Evolutionary conservation across 2,113 vertebrate species (phyloP), one percentile per base, ranked within the genome.

Genomic region (Phylloscopus trochilus): DNA sequence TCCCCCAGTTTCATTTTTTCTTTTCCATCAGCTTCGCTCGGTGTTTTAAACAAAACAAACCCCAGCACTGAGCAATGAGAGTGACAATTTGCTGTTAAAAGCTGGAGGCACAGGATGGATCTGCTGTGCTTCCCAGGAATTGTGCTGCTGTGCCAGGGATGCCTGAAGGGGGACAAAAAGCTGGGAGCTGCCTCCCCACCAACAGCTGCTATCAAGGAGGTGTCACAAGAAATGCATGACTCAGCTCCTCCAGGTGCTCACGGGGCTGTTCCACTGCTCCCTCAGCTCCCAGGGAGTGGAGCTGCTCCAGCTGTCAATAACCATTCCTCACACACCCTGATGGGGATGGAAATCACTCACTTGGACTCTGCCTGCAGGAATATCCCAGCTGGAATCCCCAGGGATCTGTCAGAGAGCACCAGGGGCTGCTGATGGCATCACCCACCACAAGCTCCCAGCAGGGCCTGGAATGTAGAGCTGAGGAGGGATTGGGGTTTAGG

Each of bases 191-290:
- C 81, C 58, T 95, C 70, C 70, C 43, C 77, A 3, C 4, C 22
- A 73, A 10, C 0, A 11, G 81, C 70, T 87, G 7, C 3, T n/a
- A 3, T 68, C 81, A 49, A 35, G 78, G 35, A 69, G 55, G 74
- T 92, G 94, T 87, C 95, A 89, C 83, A 89, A 24, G 58, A 77
- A 95, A 87, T 67, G 74, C 93, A 39, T 66, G 83, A 7, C 94
- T 95, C 89, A 66, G 94, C 87, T 89, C 19, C 84, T 89, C 1
- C 7, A 79, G 91, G 74, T 96, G 93, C 91, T 95, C 51, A 35
- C 30, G 2, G 79, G 72, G 83, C 89, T 67, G 4, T 77, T 90
- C 28, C 19, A 3, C 55, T 39, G 68, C 73, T 13, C 64, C 92
- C 72, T 67, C 80, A 37, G 83, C 87, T 87, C 79, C 79, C 72